Conservation (phyloP, 2,113 vertebrate genomes). For the Speoplatyrhinus poulsoni region DNA sequence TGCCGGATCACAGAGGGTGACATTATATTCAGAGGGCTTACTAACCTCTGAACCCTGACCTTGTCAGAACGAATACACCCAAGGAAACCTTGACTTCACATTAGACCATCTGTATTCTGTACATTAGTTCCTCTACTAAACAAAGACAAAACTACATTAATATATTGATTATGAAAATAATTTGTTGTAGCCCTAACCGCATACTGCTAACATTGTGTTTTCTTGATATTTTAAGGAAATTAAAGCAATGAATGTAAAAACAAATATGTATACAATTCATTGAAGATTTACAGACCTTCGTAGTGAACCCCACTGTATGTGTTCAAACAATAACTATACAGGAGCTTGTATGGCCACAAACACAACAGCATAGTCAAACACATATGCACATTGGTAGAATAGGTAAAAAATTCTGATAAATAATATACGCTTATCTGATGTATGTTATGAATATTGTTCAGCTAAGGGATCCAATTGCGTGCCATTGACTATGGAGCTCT, state of each 20-base stretch:
- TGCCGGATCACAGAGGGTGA: too few species aligned
- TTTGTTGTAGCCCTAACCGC: too few species aligned
- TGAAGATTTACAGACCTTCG: constrained; percentile 12
- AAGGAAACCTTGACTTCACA: constrained; percentile 2
- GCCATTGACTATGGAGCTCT: constrained; percentile 46
- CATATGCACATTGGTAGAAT: constrained; percentile 60
- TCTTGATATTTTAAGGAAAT: too few species aligned
- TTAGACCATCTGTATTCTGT: not conserved
- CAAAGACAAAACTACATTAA: not conserved
- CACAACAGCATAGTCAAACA: constrained; percentile 34
- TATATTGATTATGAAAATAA: too few species aligned
- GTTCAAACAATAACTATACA: constrained; percentile 10
- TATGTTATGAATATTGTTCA: constrained; percentile 74
- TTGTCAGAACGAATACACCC: constrained; percentile 6
- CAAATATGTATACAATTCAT: too few species aligned
- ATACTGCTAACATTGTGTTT: too few species aligned
- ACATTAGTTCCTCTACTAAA: not conserved
- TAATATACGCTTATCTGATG: constrained; percentile 73
- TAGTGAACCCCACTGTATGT: too few species aligned
- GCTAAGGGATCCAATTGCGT: constrained; percentile 65
- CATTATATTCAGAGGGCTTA: not conserved
- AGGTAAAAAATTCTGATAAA: constrained; percentile 67
- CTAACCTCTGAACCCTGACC: constrained; percentile 30
- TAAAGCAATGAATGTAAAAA: too few species aligned
- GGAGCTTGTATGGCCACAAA: constrained; percentile 26